Conservation (phyloP, 1,140 invertebrate genomes). For the Pemphigus obesinymphae region DNA sequence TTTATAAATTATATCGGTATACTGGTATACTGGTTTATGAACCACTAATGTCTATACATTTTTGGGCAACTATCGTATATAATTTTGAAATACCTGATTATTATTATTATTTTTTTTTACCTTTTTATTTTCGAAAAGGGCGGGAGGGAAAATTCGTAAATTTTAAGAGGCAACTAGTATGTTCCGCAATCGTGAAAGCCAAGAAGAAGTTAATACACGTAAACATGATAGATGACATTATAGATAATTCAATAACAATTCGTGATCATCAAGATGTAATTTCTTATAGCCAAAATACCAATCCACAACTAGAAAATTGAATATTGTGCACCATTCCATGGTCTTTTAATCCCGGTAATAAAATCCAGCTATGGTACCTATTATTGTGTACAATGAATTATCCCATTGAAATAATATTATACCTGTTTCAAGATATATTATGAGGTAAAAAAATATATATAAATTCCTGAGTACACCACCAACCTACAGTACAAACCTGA, state of each 20-base stretch:
- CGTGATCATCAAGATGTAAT: not conserved
- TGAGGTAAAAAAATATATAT: not conserved
- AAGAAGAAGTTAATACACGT: not conserved
- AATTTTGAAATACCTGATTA: too few species aligned
- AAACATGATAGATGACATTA: not conserved
- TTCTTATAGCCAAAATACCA: not conserved
- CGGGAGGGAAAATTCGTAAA: too few species aligned
- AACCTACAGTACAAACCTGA: too few species aligned
- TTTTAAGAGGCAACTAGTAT: too few species aligned
- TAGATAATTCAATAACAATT: not conserved
- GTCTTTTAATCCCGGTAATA: not conserved
- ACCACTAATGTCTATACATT: too few species aligned
- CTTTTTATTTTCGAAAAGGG: too few species aligned
- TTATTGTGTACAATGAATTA: not conserved
- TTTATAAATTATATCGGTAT: too few species aligned
- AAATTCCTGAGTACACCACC: not conserved
- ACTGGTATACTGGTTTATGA: too few species aligned
- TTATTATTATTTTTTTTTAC: too few species aligned
- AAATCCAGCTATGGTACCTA: not conserved
- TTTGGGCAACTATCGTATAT: too few species aligned
- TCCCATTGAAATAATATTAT: not conserved
- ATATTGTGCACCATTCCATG: not conserved
- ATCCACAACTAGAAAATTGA: not conserved
- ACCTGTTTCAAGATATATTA: not conserved
- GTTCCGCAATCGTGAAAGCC: too few species aligned